These are phyloP conservation scores for Phyllostomus hastatus DNA, from an alignment of 2,113 vertebrate genomes.

Conservation along the genomic window DNA sequence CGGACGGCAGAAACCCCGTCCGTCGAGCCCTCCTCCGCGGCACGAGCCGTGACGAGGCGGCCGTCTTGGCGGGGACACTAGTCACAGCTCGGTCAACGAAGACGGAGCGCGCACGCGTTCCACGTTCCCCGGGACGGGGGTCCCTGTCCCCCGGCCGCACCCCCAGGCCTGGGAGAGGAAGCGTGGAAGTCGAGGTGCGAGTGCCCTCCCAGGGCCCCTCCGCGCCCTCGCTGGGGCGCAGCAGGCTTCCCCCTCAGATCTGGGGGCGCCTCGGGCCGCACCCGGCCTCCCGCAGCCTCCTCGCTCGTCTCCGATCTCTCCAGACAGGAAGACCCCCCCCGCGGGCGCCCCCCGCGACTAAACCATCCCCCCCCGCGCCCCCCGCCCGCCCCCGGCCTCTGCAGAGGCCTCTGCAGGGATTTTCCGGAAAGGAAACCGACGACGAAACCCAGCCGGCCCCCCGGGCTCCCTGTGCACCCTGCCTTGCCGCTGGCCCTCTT, in stretches of 20 bases:
- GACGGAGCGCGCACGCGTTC: background rate
- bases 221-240: background rate
- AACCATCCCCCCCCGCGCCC: background rate
- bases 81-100: background rate
- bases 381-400: too few species aligned
- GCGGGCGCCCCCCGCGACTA: too few species aligned
- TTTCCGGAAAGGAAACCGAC: background rate
- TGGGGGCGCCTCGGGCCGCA: background rate
- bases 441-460: background rate
- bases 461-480: background rate
- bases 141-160: background rate
- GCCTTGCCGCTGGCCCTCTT: background rate
- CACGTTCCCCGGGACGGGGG: background rate
- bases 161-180: background rate
- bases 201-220: background rate
- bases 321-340: background rate
- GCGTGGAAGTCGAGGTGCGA: background rate
- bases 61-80: background rate
- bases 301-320: background rate
- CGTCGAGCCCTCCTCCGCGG: background rate
- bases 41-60: background rate
- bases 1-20: background rate
- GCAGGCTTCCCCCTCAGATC: background rate
- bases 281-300: too few species aligned
- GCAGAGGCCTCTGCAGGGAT: background rate